phyloP scores from a whole-genome alignment of 2,113 vertebrate genomes.

The Oriolus oriolus region DNA sequence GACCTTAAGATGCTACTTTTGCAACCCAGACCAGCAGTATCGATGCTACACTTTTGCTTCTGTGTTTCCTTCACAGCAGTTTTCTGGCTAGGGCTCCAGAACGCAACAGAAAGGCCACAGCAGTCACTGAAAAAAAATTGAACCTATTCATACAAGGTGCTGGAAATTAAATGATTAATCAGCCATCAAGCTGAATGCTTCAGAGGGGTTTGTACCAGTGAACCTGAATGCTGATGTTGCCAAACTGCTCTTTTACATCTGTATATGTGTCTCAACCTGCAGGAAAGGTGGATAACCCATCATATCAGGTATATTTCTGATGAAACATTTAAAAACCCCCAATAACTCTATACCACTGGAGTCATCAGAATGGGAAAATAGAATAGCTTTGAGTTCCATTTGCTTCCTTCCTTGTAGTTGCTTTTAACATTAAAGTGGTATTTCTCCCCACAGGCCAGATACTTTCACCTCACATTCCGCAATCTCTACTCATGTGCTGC shows the following conservation, averaged over 20 bases:
- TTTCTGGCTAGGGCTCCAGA: not conserved
- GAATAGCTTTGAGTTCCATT: not conserved
- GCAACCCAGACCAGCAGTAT: not conserved
- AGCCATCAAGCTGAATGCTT: not conserved
- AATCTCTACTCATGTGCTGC: not conserved
- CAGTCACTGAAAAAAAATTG: not conserved
- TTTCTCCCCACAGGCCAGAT: not conserved
- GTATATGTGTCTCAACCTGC: not conserved
- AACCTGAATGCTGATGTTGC: not conserved
- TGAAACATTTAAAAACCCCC: not conserved
- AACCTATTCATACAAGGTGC: not conserved
- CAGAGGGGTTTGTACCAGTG: not conserved
- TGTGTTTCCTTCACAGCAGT: not conserved
- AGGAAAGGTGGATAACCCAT: not conserved
- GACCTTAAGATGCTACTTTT: not conserved
- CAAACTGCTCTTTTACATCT: not conserved
- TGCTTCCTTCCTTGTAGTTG: not conserved
- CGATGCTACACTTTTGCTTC: not conserved
- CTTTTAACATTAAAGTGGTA: not conserved
- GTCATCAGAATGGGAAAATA: not conserved
- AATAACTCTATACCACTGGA: not conserved
- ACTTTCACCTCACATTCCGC: not conserved
- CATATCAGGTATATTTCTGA: not conserved
- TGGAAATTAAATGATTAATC: conserved; percentile 14
- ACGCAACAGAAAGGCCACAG: not conserved